Percentiles rank a stretch among this genome's conserved stretches.
Conservation (phyloP, 2,888 invertebrate genomes). For the Limenitis camilla region DNA sequence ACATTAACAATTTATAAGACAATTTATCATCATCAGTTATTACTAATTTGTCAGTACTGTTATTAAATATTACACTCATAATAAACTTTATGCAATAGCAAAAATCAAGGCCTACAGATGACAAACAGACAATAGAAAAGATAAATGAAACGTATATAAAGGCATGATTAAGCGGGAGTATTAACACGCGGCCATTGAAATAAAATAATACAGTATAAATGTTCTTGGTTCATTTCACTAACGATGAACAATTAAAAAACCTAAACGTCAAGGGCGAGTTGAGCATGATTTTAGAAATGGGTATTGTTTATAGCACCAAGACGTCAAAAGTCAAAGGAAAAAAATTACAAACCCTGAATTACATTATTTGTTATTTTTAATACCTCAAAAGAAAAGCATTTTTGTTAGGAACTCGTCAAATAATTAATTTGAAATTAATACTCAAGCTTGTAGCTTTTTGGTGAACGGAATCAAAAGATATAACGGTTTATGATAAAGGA, state of each 20-base stretch:
- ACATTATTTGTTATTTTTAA: too few species aligned
- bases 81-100: not conserved
- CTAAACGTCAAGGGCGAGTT: not conserved
- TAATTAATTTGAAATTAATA: too few species aligned
- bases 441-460: too few species aligned
- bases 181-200: not conserved
- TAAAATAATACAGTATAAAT: conserved; percentile 1
- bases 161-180: not conserved
- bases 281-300: not conserved
- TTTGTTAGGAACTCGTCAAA: too few species aligned
- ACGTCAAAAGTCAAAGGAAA: too few species aligned
- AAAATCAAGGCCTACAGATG: not conserved
- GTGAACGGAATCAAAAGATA: too few species aligned
- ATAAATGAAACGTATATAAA: not conserved
- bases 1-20: too few species aligned
- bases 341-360: too few species aligned
- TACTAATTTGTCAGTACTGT: not conserved
- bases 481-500: too few species aligned
- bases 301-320: not conserved
- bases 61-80: not conserved
- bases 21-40: too few species aligned
- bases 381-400: too few species aligned
- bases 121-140: conserved; percentile 4
- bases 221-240: not conserved
- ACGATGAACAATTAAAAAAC: not conserved